Evolutionary conservation across 2,113 vertebrate species (phyloP).

Genomic region (Octodon degus): DNA sequence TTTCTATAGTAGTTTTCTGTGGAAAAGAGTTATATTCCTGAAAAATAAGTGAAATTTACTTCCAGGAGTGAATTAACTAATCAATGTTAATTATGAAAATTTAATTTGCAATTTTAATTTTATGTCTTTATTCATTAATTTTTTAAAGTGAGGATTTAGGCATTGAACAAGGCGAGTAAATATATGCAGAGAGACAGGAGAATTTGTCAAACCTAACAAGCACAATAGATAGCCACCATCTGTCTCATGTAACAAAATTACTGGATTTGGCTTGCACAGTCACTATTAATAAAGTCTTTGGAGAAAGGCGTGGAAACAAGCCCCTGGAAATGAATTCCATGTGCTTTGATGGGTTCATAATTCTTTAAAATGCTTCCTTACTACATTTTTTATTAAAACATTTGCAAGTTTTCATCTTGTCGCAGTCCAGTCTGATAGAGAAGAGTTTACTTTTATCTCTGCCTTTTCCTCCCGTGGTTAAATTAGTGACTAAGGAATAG

Average conservation of each 20-base stretch:
- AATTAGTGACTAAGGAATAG: background rate
- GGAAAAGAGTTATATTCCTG: background rate
- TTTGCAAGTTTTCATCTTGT: background rate
- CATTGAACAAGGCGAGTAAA: background rate
- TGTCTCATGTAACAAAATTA: background rate
- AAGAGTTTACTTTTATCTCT: background rate
- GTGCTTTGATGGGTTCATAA: background rate
- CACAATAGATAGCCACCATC: background rate
- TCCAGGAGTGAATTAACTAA: background rate
- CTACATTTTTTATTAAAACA: background rate
- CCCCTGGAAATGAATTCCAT: background rate
- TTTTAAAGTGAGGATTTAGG: background rate
- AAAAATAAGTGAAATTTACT: slow-evolving; percentile 33
- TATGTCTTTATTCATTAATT: background rate
- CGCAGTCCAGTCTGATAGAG: background rate
- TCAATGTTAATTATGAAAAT: slow-evolving; percentile 22
- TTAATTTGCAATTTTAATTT: slow-evolving; percentile 39
- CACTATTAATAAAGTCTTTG: background rate
- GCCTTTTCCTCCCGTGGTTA: background rate
- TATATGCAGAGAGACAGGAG: background rate
- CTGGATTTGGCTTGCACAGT: background rate
- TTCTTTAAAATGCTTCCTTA: background rate
- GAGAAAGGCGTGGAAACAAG: background rate
- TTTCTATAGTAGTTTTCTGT: background rate
- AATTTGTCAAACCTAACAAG: slow-evolving; percentile 41